Evolutionary conservation across 2,113 vertebrate genomes (phyloP).

Genomic region (Lutjanus erythropterus): DNA sequence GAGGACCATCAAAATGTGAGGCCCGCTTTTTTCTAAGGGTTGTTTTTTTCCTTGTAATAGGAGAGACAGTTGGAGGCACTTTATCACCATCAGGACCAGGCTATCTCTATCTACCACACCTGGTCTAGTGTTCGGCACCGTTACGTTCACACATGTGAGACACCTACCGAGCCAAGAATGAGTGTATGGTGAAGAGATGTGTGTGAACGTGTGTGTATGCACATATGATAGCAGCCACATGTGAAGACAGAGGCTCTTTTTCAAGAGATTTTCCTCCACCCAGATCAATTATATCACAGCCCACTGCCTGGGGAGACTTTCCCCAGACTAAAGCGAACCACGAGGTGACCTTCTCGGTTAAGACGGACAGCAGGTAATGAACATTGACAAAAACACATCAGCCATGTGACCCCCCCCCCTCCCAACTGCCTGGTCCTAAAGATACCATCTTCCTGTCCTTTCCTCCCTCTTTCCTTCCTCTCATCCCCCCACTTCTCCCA

Average conservation of each 20-base stretch:
- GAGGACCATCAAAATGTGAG: conserved; percentile 41
- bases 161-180: conserved; percentile 5
- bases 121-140: neutral
- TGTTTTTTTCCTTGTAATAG: conserved; percentile 19
- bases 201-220: conserved; percentile 4
- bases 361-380: conserved; percentile 69
- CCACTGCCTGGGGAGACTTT: conserved; percentile 19
- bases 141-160: conserved; percentile 4
- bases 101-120: conserved; percentile 32
- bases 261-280: conserved; percentile 38
- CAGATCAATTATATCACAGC: conserved; percentile 53
- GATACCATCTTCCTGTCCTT: conserved; percentile 65
- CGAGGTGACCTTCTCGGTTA: conserved; percentile 58
- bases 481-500: conserved; percentile 66
- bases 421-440: conserved; percentile 36
- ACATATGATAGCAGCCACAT: conserved; percentile 23
- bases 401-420: conserved; percentile 42
- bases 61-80: conserved; percentile 24
- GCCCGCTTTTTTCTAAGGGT: neutral
- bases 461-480: conserved; percentile 50
- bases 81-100: conserved; percentile 3
- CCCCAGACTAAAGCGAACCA: conserved; percentile 27
- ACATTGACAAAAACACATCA: conserved; percentile 57
- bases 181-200: conserved; percentile 2
- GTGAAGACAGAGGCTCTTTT: conserved; percentile 43